Percentiles rank a stretch among this genome's conserved stretches.
These are phyloP conservation scores for Tenualosa thibaudeaui DNA, from an alignment of 2,797 vertebrate genomes.

Conservation along the genomic window DNA sequence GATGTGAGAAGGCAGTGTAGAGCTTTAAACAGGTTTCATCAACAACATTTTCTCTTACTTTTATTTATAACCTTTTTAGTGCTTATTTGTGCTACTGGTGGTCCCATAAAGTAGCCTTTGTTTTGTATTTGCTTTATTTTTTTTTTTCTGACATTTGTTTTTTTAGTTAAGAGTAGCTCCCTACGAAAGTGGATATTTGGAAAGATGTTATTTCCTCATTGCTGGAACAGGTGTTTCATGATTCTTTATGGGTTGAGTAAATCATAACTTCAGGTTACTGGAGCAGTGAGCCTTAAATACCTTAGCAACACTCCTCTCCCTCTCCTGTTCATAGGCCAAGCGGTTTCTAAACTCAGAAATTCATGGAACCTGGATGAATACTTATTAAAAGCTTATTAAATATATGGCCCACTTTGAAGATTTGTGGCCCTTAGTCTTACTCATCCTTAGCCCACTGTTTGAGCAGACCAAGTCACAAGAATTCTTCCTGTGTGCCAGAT, in stretches of 20 bases:
- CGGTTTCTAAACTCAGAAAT: not conserved
- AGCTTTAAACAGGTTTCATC: not conserved
- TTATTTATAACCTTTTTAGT: not conserved
- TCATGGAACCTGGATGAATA: not conserved
- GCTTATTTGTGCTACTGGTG: not conserved
- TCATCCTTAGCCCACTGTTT: not conserved
- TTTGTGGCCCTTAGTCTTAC: not conserved
- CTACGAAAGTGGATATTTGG: not conserved
- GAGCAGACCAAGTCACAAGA: not conserved
- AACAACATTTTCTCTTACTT: not conserved
- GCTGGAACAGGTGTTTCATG: slow-evolving; percentile 13
- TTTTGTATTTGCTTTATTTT: not conserved
- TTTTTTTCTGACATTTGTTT: not conserved
- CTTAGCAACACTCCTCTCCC: not conserved
- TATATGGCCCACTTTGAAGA: not conserved
- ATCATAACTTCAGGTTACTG: slow-evolving; percentile 7
- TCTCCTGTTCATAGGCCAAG: not conserved
- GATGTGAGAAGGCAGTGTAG: slow-evolving; percentile 32
- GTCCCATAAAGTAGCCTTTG: not conserved
- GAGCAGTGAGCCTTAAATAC: not conserved
- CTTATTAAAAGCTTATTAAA: not conserved
- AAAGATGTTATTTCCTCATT: not conserved
- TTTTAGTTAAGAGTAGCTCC: not conserved
- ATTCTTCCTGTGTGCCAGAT: not conserved
- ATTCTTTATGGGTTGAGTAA: not conserved